phyloP scores from a whole-genome alignment of 2,113 vertebrate genomes.

The Atrichornis clamosus region DNA sequence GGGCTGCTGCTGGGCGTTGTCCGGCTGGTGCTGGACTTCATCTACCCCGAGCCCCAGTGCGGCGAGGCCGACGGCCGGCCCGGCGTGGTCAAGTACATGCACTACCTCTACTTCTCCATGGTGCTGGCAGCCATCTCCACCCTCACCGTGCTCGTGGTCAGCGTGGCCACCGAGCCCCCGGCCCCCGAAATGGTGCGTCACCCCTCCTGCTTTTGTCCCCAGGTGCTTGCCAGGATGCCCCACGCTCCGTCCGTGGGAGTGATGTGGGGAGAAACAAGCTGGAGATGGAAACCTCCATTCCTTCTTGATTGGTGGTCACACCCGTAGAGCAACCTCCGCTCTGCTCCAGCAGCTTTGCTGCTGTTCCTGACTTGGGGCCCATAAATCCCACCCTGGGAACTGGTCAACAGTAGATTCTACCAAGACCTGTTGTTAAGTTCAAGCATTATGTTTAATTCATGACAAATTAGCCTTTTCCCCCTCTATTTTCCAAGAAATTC shows the following conservation, averaged over 20 bases:
- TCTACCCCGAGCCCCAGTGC: slow-evolving; percentile 85
- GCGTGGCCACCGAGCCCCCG: slow-evolving; percentile 79
- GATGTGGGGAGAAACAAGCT: not conserved
- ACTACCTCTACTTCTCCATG: slow-evolving; percentile 94
- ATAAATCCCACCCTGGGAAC: not conserved
- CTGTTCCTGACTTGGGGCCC: not conserved
- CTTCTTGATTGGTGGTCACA: not conserved
- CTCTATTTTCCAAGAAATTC: slow-evolving; percentile 20
- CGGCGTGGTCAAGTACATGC: slow-evolving; percentile 79
- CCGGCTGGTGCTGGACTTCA: slow-evolving; percentile 89
- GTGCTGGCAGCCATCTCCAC: slow-evolving; percentile 80
- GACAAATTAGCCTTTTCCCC: not conserved
- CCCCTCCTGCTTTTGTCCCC: not conserved
- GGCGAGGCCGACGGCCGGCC: slow-evolving; percentile 81
- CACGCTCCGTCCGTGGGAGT: fast-evolving
- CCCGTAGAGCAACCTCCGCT: not conserved
- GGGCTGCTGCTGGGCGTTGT: slow-evolving; percentile 82
- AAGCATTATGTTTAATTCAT: not conserved
- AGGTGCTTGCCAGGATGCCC: not conserved
- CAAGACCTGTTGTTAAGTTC: not conserved
- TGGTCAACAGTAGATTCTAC: not conserved
- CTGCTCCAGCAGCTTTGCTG: not conserved
- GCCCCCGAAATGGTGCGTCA: slow-evolving; percentile 72
- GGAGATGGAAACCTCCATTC: not conserved
- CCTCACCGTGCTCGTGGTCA: slow-evolving; percentile 74